Conservation (phyloP, 2,888 invertebrate species). For the Tineola bisselliella region DNA sequence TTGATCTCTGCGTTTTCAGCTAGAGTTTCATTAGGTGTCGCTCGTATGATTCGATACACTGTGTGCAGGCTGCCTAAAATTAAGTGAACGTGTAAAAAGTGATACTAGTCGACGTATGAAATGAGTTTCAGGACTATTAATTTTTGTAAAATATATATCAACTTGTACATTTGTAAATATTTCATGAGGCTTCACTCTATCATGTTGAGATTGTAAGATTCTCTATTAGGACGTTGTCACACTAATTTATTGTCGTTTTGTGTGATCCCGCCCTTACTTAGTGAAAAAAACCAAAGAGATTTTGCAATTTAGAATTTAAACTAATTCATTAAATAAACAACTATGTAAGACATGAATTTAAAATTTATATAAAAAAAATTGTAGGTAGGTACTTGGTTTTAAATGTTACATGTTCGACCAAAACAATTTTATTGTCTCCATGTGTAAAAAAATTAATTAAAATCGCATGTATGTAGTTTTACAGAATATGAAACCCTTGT, state of each 20-base stretch:
- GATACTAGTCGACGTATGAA: not conserved
- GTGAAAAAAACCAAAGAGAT: slow-evolving; percentile 52
- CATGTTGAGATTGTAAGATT: not conserved
- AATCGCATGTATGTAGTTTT: not conserved
- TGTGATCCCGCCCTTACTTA: not conserved
- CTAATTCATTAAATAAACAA: not conserved
- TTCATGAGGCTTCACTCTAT: not conserved
- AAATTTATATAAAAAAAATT: not conserved
- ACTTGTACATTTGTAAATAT: not conserved
- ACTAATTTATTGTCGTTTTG: not conserved
- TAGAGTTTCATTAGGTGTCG: not conserved
- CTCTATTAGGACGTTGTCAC: not conserved
- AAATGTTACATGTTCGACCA: not conserved
- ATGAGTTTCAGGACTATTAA: not conserved
- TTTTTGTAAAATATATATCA: not conserved
- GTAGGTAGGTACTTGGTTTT: not conserved
- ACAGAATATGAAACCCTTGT: not conserved
- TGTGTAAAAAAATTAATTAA: not conserved
- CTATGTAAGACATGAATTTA: not conserved
- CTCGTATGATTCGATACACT: too few species aligned
- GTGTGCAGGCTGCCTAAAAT: too few species aligned
- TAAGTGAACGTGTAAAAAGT: not conserved
- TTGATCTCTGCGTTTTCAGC: not conserved
- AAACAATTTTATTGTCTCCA: not conserved
- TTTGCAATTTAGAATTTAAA: slow-evolving; percentile 21